Base-by-base conservation (phyloP, 2,888 invertebrate genomes). In the Eupithecia tripunctaria region DNA sequence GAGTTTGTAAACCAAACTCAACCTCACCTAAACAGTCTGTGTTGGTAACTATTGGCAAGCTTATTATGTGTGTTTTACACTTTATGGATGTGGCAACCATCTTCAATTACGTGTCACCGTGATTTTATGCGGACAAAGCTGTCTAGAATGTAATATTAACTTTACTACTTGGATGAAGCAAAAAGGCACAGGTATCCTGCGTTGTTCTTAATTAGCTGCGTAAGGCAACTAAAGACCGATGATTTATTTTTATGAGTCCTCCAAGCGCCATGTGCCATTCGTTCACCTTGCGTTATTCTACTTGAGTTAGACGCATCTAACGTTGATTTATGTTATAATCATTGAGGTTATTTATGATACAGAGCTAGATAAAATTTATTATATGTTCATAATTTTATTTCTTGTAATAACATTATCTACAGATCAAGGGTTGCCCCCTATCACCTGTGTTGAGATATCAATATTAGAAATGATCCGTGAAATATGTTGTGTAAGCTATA, bases 391-490 rank as follows among this genome's bases (percentile, higher is more conserved):
- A 71, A 65, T 67, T 76, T 71, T 73, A 71, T 75, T 71, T 76
- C 71, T 75, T 67, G 68, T 72, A 69, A 74, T 67, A 63, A 66
- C 38, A 69, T 72, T 66, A 73, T 63, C 62, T 70, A 43, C 67
- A 43, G 68, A 66, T 36, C 73, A 67, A 75, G 77, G 71, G 71
- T 56, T 78, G 76, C 77, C 77, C 67, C 72, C 75, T 70, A 56
- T 69, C 63, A 77, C 68, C 77, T 77, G 68, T 75, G 77, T 76
- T 77, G 76, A 80, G 81, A 81, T 80, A 79, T 80, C 82, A 83
- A 84, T 87, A 85, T 85, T 84, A 81, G 80, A 73, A 76, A 76
- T 78, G 81, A 84, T 75, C 82, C 78, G 76, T 82, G 79, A 80
- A 82, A 83, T 79, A 78, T 83, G 85, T 83, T 82, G 7, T 77